Conservation (phyloP, 1,140 invertebrate species). For the Drosophila paulistorum region DNA sequence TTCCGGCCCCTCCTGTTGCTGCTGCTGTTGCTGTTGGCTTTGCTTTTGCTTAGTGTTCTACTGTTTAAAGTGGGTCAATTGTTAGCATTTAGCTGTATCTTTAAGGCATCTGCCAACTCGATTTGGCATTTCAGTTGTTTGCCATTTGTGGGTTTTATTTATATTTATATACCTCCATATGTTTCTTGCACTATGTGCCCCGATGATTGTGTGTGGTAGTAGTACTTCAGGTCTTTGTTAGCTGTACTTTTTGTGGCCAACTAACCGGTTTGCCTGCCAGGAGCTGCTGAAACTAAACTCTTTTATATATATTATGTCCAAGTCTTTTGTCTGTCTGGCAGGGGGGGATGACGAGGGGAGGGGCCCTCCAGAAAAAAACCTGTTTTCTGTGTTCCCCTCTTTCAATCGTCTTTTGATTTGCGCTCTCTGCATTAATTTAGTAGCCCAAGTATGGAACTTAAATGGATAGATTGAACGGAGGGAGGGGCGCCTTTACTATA, state of each 20-base stretch:
- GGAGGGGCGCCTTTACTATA: neutral
- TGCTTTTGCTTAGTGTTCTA: constrained; percentile 17
- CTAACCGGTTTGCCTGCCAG: constrained; percentile 38
- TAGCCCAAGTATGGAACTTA: constrained; percentile 11
- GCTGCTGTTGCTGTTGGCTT: neutral
- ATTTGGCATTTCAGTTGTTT: constrained; percentile 48
- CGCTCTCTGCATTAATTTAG: constrained; percentile 31
- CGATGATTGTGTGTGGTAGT: constrained; percentile 35
- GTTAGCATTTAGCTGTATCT: constrained; percentile 70
- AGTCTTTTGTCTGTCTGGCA: constrained; percentile 1
- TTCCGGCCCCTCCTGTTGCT: neutral
- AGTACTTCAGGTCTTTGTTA: constrained; percentile 39
- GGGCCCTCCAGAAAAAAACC: constrained; percentile 6
- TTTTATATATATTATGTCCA: neutral
- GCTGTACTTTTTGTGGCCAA: constrained; percentile 55
- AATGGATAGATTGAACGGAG: constrained; percentile 21
- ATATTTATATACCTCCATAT: constrained; percentile 1
- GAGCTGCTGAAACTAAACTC: neutral
- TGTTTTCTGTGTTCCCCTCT: neutral
- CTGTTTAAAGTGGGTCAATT: constrained; percentile 69
- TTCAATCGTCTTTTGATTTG: constrained; percentile 47
- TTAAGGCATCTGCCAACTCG: constrained; percentile 50
- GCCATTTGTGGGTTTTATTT: constrained; percentile 39
- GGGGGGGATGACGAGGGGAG: neutral
- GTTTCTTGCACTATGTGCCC: constrained; percentile 34